Conservation (phyloP, 2,113 vertebrate genomes). For the Lipophrys pholis region DNA sequence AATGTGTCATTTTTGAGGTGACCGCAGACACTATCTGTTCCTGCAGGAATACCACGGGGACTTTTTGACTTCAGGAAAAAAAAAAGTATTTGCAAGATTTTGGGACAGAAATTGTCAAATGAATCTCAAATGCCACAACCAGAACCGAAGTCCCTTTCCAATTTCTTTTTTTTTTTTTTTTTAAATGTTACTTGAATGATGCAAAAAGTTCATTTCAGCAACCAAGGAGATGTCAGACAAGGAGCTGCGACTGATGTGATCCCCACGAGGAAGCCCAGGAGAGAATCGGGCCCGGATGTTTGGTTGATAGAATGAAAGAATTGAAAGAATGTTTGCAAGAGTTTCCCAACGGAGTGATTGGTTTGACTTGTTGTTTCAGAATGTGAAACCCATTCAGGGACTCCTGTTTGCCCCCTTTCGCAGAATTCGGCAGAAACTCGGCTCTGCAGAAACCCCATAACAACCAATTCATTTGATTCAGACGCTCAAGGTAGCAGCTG, state of each 20-base stretch:
- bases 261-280: neutral
- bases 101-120: neutral
- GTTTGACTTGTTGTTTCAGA: neutral
- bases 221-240: neutral
- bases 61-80: neutral
- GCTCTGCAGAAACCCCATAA: too few relatives aligned
- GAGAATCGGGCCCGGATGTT: neutral
- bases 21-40: neutral
- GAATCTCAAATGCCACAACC: neutral
- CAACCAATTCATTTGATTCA: too few relatives aligned
- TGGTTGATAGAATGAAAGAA: neutral
- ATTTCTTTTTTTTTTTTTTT: neutral
- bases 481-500: too few relatives aligned
- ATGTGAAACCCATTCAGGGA: neutral
- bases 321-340: neutral
- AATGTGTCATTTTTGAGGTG: constrained; percentile 34
- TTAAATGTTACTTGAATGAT: neutral
- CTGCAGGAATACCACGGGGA: constrained; percentile 9
- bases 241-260: neutral
- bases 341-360: neutral
- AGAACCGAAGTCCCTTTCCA: neutral
- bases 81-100: constrained; percentile 9
- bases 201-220: neutral
- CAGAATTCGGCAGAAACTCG: too few relatives aligned
- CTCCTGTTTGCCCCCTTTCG: neutral